Evolutionary conservation across 53 echinoderm and acorn worm genomes (phyloP).

Genomic region (Paracentrotus lividus): DNA sequence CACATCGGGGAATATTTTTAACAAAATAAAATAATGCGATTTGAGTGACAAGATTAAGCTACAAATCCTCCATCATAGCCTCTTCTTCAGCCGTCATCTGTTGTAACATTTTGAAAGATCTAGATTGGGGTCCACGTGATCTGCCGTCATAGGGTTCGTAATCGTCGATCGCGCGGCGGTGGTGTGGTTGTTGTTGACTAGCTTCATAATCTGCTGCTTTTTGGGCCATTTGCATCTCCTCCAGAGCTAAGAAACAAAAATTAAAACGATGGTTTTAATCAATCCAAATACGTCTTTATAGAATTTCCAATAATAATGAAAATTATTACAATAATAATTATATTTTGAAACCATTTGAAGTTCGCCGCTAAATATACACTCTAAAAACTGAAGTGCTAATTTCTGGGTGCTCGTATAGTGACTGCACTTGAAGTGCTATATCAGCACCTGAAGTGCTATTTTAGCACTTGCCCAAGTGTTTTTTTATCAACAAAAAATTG

Average conservation of each 20-base stretch:
- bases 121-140: constrained; percentile 79
- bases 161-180: background rate
- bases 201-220: background rate
- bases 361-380: no score
- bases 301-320: no score
- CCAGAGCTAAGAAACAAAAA: background rate
- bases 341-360: no score
- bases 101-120: constrained; percentile 91
- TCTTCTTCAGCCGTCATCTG: constrained; percentile 78
- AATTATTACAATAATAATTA: no score
- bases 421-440: no score
- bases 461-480: no score
- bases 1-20: background rate
- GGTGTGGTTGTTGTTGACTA: no score
- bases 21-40: constrained; percentile 13
- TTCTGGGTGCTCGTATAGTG: no score
- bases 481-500: no score
- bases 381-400: no score
- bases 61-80: constrained; percentile 65
- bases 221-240: background rate
- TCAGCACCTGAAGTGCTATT: no score
- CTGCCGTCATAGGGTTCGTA: constrained; percentile 30
- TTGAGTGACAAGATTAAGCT: constrained; percentile 17
- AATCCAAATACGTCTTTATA: no score
- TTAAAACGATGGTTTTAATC: background rate